Evolutionary conservation across 2,888 invertebrate species (phyloP).

Genomic region (Lutraria lutraria): DNA sequence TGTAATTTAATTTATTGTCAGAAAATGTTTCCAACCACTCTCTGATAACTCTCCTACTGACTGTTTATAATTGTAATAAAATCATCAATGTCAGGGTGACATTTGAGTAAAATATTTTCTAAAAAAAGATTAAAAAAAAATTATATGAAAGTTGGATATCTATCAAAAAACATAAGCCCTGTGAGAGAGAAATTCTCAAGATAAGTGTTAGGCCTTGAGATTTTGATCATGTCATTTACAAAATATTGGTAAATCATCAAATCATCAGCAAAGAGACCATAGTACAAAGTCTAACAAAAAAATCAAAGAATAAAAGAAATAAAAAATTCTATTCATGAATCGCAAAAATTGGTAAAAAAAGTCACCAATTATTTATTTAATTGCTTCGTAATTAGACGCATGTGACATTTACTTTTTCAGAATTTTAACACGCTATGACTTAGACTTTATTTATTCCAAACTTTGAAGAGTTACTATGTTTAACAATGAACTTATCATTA

Average conservation of each 20-base stretch:
- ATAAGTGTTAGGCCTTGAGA: neutral
- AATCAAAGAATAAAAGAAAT: neutral
- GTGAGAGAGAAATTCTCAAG: neutral
- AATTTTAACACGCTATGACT: neutral
- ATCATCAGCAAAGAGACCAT: neutral
- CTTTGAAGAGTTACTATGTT: neutral
- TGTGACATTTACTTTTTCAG: neutral
- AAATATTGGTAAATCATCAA: neutral
- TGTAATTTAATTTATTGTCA: too few relatives aligned
- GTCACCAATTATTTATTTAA: neutral
- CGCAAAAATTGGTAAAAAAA: neutral
- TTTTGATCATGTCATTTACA: neutral
- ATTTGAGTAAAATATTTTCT: too few relatives aligned
- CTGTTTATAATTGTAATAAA: too few relatives aligned
- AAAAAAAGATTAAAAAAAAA: too few relatives aligned
- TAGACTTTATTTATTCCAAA: neutral
- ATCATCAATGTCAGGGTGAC: too few relatives aligned
- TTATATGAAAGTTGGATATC: too few relatives aligned
- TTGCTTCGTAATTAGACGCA: neutral
- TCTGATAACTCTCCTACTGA: too few relatives aligned
- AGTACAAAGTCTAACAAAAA: slow-evolving; percentile 2
- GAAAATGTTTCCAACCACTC: too few relatives aligned
- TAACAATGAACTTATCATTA: slow-evolving; percentile 2
- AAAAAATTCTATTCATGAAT: neutral
- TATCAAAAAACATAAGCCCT: neutral